Conservation (phyloP, 2,888 invertebrate species). For the Endotricha flammealis region DNA sequence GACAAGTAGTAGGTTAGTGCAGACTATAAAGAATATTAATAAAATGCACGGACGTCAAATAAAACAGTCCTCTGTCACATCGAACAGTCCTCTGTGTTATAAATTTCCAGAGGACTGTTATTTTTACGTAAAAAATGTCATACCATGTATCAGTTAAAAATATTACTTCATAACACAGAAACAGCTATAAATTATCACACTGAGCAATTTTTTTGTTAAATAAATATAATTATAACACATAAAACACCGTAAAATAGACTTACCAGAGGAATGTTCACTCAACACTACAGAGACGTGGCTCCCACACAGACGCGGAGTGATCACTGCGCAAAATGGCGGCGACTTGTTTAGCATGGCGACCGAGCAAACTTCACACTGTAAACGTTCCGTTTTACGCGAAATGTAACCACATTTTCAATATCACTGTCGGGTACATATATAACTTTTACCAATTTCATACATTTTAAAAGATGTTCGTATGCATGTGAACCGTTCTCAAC, state of each 20-base stretch:
- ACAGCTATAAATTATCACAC: slow-evolving; percentile 6
- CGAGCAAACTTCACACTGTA: slow-evolving; percentile 12
- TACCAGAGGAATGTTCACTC: slow-evolving; percentile 13
- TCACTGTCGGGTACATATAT: background rate
- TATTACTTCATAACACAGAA: slow-evolving; percentile 1
- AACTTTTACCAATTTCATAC: background rate
- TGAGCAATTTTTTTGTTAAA: slow-evolving; percentile 10
- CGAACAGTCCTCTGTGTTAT: slow-evolving; percentile 11
- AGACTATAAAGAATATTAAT: slow-evolving; percentile 11
- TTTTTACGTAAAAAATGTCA: slow-evolving; percentile 6
- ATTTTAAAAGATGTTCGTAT: background rate
- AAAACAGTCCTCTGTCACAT: slow-evolving; percentile 12
- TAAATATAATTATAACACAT: slow-evolving; percentile 10
- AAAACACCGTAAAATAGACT: slow-evolving; percentile 13
- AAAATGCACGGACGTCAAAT: slow-evolving; percentile 10
- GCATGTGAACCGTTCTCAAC: slow-evolving; percentile 8
- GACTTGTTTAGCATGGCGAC: slow-evolving; percentile 6
- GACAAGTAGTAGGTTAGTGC: slow-evolving; percentile 10
- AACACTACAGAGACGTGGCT: slow-evolving; percentile 11
- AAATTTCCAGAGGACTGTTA: slow-evolving; percentile 9
- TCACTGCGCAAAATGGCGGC: slow-evolving; percentile 9
- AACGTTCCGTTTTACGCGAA: slow-evolving; percentile 8
- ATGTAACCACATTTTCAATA: slow-evolving; percentile 5
- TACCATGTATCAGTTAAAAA: slow-evolving; percentile 5
- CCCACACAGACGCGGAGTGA: slow-evolving; percentile 8